These are phyloP conservation scores for Lithosia quadra DNA, from an alignment of 2,888 invertebrate genomes.

Conservation along the genomic window DNA sequence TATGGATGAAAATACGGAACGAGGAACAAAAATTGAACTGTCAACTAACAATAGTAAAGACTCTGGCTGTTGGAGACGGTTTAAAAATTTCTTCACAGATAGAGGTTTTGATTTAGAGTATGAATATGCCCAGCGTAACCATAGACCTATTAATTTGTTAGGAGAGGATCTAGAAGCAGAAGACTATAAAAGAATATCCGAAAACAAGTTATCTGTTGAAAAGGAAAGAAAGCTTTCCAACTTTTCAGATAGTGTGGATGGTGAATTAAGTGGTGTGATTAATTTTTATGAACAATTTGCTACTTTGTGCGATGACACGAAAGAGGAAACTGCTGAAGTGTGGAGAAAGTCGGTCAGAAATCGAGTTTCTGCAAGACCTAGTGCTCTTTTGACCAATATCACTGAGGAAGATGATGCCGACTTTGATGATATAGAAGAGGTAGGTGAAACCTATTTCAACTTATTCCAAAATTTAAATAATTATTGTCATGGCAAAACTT, in stretches of 20 bases:
- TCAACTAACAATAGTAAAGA: constrained; percentile 34
- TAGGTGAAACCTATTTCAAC: constrained; percentile 53
- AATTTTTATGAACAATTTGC: constrained; percentile 84
- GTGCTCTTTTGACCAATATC: constrained; percentile 77
- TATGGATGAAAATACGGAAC: constrained; percentile 50
- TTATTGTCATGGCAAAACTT: too few species aligned
- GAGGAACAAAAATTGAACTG: constrained; percentile 25
- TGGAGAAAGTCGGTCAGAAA: constrained; percentile 64
- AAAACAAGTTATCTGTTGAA: constrained; percentile 54
- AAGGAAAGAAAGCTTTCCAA: constrained; percentile 41
- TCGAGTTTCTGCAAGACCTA: constrained; percentile 80
- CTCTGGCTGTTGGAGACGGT: constrained; percentile 76
- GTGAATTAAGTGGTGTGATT: constrained; percentile 66
- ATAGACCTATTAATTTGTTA: constrained; percentile 53
- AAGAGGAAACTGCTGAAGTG: constrained; percentile 62
- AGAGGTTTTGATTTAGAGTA: constrained; percentile 81
- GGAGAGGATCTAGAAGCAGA: constrained; percentile 63
- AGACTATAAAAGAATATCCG: constrained; percentile 66
- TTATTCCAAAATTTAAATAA: not conserved
- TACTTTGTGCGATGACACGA: constrained; percentile 68
- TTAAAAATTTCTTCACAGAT: constrained; percentile 77
- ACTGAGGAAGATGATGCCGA: constrained; percentile 75
- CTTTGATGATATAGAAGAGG: constrained; percentile 71
- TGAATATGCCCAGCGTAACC: constrained; percentile 62
- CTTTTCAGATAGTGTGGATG: constrained; percentile 55